Percentiles rank a stretch among this genome's conserved stretches.
These are phyloP conservation scores for Passer montanus DNA, from an alignment of 2,113 vertebrate genomes.

Conservation along the genomic window DNA sequence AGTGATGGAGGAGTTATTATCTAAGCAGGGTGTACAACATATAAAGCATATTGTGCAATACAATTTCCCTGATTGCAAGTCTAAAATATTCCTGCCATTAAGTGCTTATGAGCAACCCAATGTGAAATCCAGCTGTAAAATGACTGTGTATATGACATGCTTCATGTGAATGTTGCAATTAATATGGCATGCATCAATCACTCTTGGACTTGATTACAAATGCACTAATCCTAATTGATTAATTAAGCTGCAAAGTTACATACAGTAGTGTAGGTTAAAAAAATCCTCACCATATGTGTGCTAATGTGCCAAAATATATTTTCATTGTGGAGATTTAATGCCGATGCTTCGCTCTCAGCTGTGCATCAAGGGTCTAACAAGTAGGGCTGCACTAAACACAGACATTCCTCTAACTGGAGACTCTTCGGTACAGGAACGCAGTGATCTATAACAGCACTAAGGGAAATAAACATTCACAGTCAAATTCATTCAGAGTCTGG, in stretches of 20 bases:
- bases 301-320: conserved; percentile 34
- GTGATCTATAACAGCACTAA: not conserved
- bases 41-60: conserved; percentile 61
- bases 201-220: conserved; percentile 60
- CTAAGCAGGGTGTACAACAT: conserved; percentile 1
- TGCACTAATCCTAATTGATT: conserved; percentile 58
- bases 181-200: conserved; percentile 60
- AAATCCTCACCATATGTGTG: conserved; percentile 17
- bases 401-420: not conserved
- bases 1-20: not conserved
- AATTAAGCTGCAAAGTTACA: conserved; percentile 50
- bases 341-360: not conserved
- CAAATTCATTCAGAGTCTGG: not conserved
- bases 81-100: conserved; percentile 51
- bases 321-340: conserved; percentile 11
- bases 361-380: not conserved
- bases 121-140: conserved; percentile 63
- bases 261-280: conserved; percentile 26
- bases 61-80: conserved; percentile 64
- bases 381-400: not conserved
- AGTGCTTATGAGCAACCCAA: conserved; percentile 47
- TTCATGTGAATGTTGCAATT: conserved; percentile 54
- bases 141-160: conserved; percentile 37
- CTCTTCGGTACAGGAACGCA: not conserved
- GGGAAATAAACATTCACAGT: not conserved